phyloP scores from a whole-genome alignment of 2,113 vertebrate species.

The Phrynosoma blainvillii region DNA sequence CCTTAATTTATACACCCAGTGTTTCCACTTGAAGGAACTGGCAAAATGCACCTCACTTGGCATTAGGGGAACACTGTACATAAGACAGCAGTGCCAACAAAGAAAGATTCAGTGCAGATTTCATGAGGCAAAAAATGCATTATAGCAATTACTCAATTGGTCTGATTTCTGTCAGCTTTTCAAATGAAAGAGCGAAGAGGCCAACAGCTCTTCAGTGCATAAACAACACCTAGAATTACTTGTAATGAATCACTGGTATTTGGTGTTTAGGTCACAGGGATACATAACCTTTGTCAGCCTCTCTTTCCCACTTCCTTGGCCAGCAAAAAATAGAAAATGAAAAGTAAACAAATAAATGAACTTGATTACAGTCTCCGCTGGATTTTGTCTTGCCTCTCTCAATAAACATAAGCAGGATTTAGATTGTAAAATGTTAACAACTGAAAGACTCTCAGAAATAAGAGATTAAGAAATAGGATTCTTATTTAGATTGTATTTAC shows the following conservation, averaged over 20 bases:
- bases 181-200: conserved; percentile 50
- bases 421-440: background rate
- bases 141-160: conserved; percentile 58
- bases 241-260: conserved; percentile 48
- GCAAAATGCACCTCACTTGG: conserved; percentile 81
- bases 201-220: conserved; percentile 5
- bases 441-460: background rate
- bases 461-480: background rate
- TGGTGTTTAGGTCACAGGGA: conserved; percentile 22
- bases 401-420: background rate
- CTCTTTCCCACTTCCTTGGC: background rate
- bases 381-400: background rate
- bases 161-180: conserved; percentile 60
- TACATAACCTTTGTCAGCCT: conserved; percentile 16
- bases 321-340: conserved; percentile 5
- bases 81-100: conserved; percentile 71
- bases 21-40: conserved; percentile 75
- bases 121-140: conserved; percentile 19
- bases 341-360: background rate
- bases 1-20: conserved; percentile 1
- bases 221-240: conserved; percentile 55
- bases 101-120: conserved; percentile 54
- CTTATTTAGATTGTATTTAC: background rate
- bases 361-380: background rate
- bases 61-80: conserved; percentile 80